These are phyloP conservation scores for Dasypolia templi DNA, from an alignment of 2,888 invertebrate genomes.

Conservation along the genomic window DNA sequence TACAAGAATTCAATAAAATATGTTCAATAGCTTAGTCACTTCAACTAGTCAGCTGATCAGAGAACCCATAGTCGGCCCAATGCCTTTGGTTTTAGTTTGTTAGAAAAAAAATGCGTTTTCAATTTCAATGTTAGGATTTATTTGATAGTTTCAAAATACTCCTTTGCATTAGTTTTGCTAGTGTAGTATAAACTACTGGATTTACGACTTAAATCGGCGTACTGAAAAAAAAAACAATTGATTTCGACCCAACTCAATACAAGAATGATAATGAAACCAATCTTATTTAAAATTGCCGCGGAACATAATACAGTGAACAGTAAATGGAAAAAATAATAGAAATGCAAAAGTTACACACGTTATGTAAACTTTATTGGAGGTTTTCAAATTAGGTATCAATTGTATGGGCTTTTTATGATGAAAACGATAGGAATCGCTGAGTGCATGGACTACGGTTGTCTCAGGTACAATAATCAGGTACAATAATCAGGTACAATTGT, in stretches of 20 bases:
- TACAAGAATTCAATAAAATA: neutral
- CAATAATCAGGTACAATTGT: too few species aligned
- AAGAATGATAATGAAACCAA: slow-evolving; percentile 45
- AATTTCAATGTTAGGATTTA: neutral
- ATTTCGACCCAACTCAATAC: slow-evolving; percentile 41
- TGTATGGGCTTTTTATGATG: slow-evolving; percentile 8
- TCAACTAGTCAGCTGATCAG: neutral
- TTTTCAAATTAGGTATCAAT: slow-evolving; percentile 42
- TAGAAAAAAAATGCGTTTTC: neutral
- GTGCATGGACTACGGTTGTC: neutral
- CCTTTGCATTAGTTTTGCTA: neutral
- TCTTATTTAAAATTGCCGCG: slow-evolving; percentile 36
- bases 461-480: too few species aligned
- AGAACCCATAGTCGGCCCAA: too few species aligned
- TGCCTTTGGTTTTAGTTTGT: neutral
- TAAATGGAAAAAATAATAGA: slow-evolving; percentile 56
- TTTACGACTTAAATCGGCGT: slow-evolving; percentile 12
- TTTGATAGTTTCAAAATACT: too few species aligned
- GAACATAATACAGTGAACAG: slow-evolving; percentile 31
- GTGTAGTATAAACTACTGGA: slow-evolving; percentile 15
- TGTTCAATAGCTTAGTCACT: neutral
- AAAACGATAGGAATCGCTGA: neutral
- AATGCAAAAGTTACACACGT: slow-evolving; percentile 54
- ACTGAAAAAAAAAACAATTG: slow-evolving; percentile 41
- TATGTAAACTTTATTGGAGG: slow-evolving; percentile 41